These are phyloP conservation scores for Eupsilia transversa DNA, from an alignment of 2,888 invertebrate genomes.

Conservation along the genomic window DNA sequence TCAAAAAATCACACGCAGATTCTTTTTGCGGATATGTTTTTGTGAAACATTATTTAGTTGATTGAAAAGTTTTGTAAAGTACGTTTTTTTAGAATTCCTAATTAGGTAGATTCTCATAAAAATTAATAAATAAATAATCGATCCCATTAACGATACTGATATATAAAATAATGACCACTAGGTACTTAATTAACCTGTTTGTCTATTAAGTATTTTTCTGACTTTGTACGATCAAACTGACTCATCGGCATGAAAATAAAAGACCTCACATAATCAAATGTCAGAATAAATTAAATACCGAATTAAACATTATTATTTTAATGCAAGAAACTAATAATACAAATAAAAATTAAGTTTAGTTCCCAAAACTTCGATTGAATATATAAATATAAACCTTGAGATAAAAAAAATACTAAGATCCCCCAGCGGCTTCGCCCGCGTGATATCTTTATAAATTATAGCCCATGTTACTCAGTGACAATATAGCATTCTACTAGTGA, in stretches of 20 bases:
- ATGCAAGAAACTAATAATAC: not conserved
- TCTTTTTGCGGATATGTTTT: not conserved
- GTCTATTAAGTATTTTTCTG: not conserved
- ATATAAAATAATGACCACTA: too few species aligned
- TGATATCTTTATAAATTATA: too few species aligned
- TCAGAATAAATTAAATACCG: not conserved
- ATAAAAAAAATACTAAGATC: too few species aligned
- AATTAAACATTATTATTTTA: not conserved
- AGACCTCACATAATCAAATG: not conserved
- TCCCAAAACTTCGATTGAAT: too few species aligned
- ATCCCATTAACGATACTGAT: not conserved
- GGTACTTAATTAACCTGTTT: not conserved
- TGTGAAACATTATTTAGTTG: not conserved
- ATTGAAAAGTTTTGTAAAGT: not conserved
- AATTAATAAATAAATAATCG: not conserved
- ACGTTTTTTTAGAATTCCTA: not conserved
- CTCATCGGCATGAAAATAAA: not conserved
- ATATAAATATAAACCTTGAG: too few species aligned
- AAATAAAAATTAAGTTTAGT: not conserved
- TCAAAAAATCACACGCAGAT: not conserved
- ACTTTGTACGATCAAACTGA: slow-evolving; percentile 10
- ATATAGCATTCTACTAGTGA: too few species aligned
- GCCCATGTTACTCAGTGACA: too few species aligned
- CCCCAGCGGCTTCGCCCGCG: too few species aligned
- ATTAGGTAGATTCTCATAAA: not conserved